These are phyloP conservation scores for Dolichallabes microphthalmus DNA, from an alignment of 2,113 vertebrate species.

Conservation along the genomic window DNA sequence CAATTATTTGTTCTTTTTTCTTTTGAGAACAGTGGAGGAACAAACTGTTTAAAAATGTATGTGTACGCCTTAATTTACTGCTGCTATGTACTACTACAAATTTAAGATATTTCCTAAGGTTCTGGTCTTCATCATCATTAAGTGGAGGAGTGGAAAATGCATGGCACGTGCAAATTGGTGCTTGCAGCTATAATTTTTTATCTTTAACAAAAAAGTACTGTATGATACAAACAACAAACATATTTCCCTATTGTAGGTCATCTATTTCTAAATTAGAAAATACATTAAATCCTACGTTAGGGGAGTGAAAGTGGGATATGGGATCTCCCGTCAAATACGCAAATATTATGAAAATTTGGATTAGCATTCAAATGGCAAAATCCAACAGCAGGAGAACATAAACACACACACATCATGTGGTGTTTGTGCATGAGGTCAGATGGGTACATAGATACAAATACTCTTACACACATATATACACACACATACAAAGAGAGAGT, in stretches of 20 bases:
- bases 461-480: background rate
- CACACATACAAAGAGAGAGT: constrained; percentile 3
- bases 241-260: background rate
- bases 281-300: background rate
- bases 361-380: background rate
- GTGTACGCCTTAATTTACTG: background rate
- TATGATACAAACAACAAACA: background rate
- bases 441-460: background rate
- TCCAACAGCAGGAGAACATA: background rate
- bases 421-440: background rate
- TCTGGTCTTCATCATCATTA: background rate
- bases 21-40: too few species aligned
- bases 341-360: background rate
- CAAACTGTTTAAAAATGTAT: too few species aligned
- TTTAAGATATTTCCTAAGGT: background rate
- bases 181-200: background rate
- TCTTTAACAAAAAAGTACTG: background rate
- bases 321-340: background rate
- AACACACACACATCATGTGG: background rate
- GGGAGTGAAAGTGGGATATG: background rate
- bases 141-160: background rate
- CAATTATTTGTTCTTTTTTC: too few species aligned
- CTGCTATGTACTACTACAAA: background rate
- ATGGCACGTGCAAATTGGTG: background rate
- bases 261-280: background rate